Evolutionary conservation across 2,797 vertebrate species (phyloP), one percentile per base, ranked within the genome.

Genomic region (Epinephelus awoara): DNA sequence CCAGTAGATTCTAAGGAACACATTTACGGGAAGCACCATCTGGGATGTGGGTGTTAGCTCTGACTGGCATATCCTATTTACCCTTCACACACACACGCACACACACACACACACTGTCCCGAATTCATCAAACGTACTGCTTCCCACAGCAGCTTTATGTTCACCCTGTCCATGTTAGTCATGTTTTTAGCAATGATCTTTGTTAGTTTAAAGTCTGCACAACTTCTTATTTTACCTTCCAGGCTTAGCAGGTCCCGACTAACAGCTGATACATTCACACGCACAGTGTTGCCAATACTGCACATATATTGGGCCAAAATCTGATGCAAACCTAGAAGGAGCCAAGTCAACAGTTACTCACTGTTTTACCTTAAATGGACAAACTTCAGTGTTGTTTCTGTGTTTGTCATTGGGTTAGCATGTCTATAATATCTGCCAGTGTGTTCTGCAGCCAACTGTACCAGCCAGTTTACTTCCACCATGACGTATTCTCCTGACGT

Each of bases 21-120:
- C 58, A 79, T 71, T 86, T 85, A 69, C 47, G 12, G 72, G 84
- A 85, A 70, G 84, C 75, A 42, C 84, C 87, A 89, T 87, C 87
- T 89, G 87, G 80, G 52, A 63, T 72, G 83, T 89, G 79, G 86
- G 82, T 80, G 79, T 79, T 40, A 54, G 66, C 25, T 72, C 67
- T 77, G 49, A 67, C 65, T 67, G 75, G 51, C 65, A 73, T 67
- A 74, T 83, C 62, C 49, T 62, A 44, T 65, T 57, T 18, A 77
- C 21, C 38, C 15, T 13, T 25, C 18, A 67, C 27, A 58, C 27
- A 21, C 66, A 47, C 50, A 23, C 13, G 9, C 7, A 40, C 50
- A 29, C 70, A 15, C 7, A 40, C 50, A 29, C 70, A 9, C 42
- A 0, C 42, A 17, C 12, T 25, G 29, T n/a, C 17, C 18, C 42